Evolutionary conservation across 1,140 invertebrate species (phyloP), one percentile per base, ranked within the genome.

Genomic region (Pseudomyrmex sp.): DNA sequence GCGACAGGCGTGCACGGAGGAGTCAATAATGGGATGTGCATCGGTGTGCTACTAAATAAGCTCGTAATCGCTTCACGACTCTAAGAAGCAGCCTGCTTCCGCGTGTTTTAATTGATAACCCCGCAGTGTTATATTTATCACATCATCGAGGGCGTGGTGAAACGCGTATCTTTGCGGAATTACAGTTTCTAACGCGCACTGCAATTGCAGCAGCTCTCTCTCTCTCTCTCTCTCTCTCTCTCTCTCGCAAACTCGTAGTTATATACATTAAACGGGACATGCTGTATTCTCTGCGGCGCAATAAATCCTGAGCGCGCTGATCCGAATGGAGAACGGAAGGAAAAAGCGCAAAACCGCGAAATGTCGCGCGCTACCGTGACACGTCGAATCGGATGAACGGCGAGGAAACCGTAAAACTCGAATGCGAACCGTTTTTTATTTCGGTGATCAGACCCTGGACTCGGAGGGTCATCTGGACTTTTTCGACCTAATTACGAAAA

Each of bases 31-130:
- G 7, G 0, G 35, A 4, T n/a, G 15, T 44, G 18, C 52, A 48
- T n/a, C 8, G 35, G 7, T 0, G 18, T 76, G 7, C 10, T 52
- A 8, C 13, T 48, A 3, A 48, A 26, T 70, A 79, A 79, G 48
- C 15, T 20, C 8, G 18, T 26, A 69, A 65, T 23, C 52, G 2
- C 23, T 68, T 68, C 13, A 18, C 2, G 59, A 23, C 12, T 66
- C 54, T n/a, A 15, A 35, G 18, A 70, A 44, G 26, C 10, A 20
- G 48, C 3, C 7, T 18, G 3, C 15, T 58, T 62, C 26, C 35
- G n/a, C 13, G 61, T 63, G 48, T 63, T 62, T 63, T 79, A 79
- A 86, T 87, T 65, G 54, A 75, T 52, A 63, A 54, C 18, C 5
- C 50, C 69, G 15, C 20, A 18, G 9, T 50, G 59, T 15, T 82